phyloP scores from a whole-genome alignment of 2,888 invertebrate species.

The Cephonodes hylas region DNA sequence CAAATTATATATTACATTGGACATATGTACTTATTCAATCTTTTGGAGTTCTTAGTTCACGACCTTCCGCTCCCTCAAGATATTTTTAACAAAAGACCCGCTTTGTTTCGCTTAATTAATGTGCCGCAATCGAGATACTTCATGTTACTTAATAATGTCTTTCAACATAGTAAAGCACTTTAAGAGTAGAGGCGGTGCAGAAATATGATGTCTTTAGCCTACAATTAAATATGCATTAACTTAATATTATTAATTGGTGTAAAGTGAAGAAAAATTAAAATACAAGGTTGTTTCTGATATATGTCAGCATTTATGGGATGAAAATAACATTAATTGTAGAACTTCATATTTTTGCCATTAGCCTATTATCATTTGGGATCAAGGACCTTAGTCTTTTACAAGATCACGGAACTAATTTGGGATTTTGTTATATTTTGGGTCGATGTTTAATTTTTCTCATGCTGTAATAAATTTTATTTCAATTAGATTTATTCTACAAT shows the following conservation, averaged over 20 bases:
- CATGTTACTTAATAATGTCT: background rate
- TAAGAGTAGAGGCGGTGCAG: background rate
- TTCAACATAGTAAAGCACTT: background rate
- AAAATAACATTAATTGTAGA: too few relatives aligned
- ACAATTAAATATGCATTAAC: background rate
- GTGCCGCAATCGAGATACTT: background rate
- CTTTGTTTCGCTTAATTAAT: background rate
- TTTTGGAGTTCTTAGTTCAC: background rate
- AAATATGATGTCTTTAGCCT: background rate
- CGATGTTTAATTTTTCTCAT: too few relatives aligned
- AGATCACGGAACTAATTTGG: too few relatives aligned
- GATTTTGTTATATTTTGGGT: too few relatives aligned
- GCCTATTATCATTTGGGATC: too few relatives aligned
- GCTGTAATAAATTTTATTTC: background rate
- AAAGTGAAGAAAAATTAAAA: too few relatives aligned
- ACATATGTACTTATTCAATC: background rate
- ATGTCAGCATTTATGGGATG: too few relatives aligned
- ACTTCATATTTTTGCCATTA: too few relatives aligned
- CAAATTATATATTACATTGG: too few relatives aligned
- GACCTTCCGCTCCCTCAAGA: background rate
- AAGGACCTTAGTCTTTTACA: too few relatives aligned
- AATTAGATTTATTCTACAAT: background rate
- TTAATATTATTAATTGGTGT: too few relatives aligned
- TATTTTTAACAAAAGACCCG: background rate
- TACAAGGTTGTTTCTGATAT: too few relatives aligned